A percentile compares a stretch with the other conserved stretches of the same genome.
phyloP scores from a whole-genome alignment of 2,113 vertebrate species.

The Pantherophis guttatus region DNA sequence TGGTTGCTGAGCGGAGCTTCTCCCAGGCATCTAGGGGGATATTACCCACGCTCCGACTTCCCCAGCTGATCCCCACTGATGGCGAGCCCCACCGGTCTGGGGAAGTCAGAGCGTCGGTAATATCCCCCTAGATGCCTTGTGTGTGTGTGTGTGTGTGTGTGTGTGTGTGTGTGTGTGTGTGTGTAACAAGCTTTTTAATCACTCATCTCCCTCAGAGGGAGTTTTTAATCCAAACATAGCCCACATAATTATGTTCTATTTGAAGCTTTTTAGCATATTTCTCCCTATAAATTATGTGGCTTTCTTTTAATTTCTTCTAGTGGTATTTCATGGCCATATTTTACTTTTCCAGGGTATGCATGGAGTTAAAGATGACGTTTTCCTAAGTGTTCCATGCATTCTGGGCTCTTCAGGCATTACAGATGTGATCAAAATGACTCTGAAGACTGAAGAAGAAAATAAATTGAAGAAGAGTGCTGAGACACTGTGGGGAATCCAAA shows the following conservation, averaged over 20 bases:
- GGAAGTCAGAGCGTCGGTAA: no score
- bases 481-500: slow-evolving; percentile 92
- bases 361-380: slow-evolving; percentile 90
- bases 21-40: no score
- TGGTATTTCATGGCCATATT: background rate
- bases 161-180: no score
- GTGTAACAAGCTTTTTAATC: no score
- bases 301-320: background rate
- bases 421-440: slow-evolving; percentile 87
- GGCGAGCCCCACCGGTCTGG: no score
- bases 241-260: background rate
- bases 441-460: slow-evolving; percentile 86
- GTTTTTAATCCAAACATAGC: background rate
- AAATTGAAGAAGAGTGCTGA: slow-evolving; percentile 88
- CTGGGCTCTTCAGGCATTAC: slow-evolving; percentile 88
- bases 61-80: no score
- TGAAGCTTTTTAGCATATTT: background rate
- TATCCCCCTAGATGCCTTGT: no score
- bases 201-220: background rate
- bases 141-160: no score
- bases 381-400: slow-evolving; percentile 90
- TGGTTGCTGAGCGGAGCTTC: no score
- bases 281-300: background rate
- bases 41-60: no score
- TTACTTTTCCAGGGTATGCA: slow-evolving; percentile 81